A percentile compares a stretch with the other conserved stretches of the same genome.
phyloP scores from a whole-genome alignment of 2,797 vertebrate genomes.

The Cossypha dichroa region DNA sequence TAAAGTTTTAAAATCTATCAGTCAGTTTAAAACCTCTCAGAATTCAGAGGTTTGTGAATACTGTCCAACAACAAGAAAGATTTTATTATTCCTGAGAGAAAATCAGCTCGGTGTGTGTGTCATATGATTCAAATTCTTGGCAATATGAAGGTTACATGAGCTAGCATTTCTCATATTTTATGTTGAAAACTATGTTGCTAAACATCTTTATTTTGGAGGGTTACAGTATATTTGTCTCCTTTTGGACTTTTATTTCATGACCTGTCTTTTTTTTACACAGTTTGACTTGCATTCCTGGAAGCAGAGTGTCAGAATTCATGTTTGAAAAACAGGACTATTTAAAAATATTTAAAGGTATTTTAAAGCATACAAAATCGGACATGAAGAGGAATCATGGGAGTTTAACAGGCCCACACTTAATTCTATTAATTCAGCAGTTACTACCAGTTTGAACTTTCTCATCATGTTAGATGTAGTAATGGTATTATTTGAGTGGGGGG shows the following conservation, averaged over 20 bases:
- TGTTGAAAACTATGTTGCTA: conserved; percentile 31
- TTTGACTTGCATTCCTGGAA: background rate
- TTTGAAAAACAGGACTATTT: background rate
- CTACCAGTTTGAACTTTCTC: background rate
- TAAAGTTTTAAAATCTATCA: background rate
- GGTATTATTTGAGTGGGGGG: background rate
- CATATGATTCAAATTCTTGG: conserved; percentile 52
- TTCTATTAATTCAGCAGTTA: background rate
- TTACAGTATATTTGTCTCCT: background rate
- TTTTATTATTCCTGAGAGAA: conserved; percentile 42
- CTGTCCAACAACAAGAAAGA: background rate
- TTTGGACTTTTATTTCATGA: background rate
- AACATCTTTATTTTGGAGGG: conserved; percentile 5
- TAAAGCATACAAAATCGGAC: background rate
- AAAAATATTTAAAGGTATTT: background rate
- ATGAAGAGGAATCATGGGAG: background rate
- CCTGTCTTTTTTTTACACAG: background rate
- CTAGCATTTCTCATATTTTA: conserved; percentile 36
- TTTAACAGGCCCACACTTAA: background rate
- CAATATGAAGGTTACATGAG: conserved; percentile 29
- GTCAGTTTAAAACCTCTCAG: background rate
- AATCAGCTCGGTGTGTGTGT: background rate
- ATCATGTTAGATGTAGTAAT: background rate
- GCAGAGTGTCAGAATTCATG: background rate
- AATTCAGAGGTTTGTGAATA: background rate